Evolutionary conservation across 2,888 invertebrate species (phyloP), one percentile per base, ranked within the genome.

Genomic region (Dryocosmus kuriphilus): DNA sequence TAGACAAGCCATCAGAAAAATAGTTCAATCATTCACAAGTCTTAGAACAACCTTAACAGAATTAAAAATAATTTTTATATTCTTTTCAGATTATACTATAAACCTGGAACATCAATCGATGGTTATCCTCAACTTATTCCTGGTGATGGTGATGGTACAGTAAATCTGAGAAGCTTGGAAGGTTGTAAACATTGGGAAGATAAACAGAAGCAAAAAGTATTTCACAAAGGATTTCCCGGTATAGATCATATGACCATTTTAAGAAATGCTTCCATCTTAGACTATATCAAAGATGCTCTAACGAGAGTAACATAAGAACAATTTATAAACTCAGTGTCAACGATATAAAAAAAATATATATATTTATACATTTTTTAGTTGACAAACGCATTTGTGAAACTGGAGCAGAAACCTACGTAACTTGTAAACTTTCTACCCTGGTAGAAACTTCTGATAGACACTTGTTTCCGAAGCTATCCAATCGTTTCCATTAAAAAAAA

Each of bases 121-220:
- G 95, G 95, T n/a, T 94, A 94, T 86, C 97, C 97, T 0, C 91
- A 92, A 30, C 92, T 97, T 74, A 90, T 93, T 11, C 91, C 93
- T 85, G 99, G 98, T 5, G 95, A 98, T 90, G 99, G 99, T 1
- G 99, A 99, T 93, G 99, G 99, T 19, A 99, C 99, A 0, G 99
- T 99, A 0, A 99, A 99, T 93, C 89, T 94, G 80, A 94, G 97
- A 81, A 98, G 98, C 77, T 93, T 99, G 24, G 93, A 94, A 86
- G 98, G 96, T 2, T 99, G 99, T 91, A 92, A 94, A 74, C 93
- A 93, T 81, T 99, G 98, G 98, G 90, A 92, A 51, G 91, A 89
- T 0, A 90, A 93, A 77, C 96, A 96, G 86, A 93, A 94, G 87
- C 93, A 94, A 84, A 91, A 93, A 83, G 93, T 97, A 62, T 94